Conservation (phyloP, 2,113 vertebrate genomes). For the Leptocoma aspasia region DNA sequence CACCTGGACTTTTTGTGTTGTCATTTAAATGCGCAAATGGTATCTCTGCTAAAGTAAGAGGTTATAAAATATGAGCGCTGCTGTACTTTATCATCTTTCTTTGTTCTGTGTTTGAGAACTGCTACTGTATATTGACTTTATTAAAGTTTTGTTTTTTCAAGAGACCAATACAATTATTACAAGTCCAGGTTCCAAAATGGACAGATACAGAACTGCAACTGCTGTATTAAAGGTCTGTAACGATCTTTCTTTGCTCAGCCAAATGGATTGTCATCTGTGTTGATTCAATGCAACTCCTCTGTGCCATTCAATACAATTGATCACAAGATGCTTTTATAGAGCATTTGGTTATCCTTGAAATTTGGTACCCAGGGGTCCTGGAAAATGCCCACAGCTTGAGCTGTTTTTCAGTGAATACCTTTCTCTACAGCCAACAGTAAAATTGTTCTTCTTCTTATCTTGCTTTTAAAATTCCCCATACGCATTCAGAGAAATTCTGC, state of each 20-base stretch:
- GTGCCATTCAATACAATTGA: constrained; percentile 37
- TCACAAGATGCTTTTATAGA: constrained; percentile 13
- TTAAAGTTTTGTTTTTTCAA: not conserved
- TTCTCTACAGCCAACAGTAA: not conserved
- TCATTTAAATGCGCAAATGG: not conserved
- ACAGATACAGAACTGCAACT: not conserved
- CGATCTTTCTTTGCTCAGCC: not conserved
- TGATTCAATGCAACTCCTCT: constrained; percentile 12
- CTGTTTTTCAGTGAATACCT: not conserved
- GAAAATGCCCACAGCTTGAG: not conserved
- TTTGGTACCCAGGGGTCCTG: not conserved
- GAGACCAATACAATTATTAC: not conserved
- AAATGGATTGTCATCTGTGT: constrained; percentile 12
- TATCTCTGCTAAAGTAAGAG: not conserved
- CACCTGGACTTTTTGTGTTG: not conserved
- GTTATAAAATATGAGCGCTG: not conserved
- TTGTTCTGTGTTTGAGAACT: not conserved
- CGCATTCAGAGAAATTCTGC: not conserved
- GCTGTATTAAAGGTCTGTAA: not conserved
- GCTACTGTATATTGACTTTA: not conserved
- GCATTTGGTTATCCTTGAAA: constrained; percentile 30
- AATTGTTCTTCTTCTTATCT: constrained; percentile 1
- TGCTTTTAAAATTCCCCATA: not conserved
- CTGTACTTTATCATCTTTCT: not conserved
- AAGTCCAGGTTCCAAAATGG: not conserved